Evolutionary conservation across 2,888 invertebrate genomes (phyloP), one percentile per base, ranked within the genome.

Genomic region (Drosophila recens): DNA sequence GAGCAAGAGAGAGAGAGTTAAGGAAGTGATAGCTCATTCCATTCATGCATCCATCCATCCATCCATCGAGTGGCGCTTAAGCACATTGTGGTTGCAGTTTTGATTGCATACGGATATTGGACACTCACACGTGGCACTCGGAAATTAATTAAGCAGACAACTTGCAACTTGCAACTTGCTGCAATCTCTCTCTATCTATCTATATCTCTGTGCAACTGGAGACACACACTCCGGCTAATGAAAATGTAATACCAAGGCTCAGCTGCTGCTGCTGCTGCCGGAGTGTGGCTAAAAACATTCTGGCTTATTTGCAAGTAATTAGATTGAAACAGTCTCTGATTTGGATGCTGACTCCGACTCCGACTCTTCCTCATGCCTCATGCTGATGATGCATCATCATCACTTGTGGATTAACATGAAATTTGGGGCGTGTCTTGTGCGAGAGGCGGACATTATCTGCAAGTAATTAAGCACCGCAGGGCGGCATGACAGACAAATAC

Each of bases 41-140:
- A 43, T 33, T 15, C 43, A 42, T 36, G 15, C 46, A 57, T 20
- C 17, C 54, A 40, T 33, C 33, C 58, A n/a, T 27, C 40, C 17
- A 36, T 54, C 33, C 53, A 30, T 58, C n/a, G 53, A 63, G 51
- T 76, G 77, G 78, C 78, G 76, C 82, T 82, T 72, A 80, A 72
- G 75, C 82, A 79, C 67, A 81, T 76, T 71, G 82, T 75, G 80
- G 73, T 66, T 75, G 80, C 72, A 74, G 72, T 69, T 79, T 72
- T 79, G 82, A 88, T 88, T 88, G 87, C 80, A 82, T 72, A 58
- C 84, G 90, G 84, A 76, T 84, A 90, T 84, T 90, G 84, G 90
- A 90, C 87, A 90, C 90, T 90, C 80, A 85, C 84, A 83, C 89
- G 89, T 90, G 80, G 74, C 87, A 88, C 67, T 79, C 76, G 88